Percentiles rank a stretch among this genome's conserved stretches.
These are phyloP conservation scores for Calameuta filiformis DNA, from an alignment of 2,888 invertebrate species.

Conservation along the genomic window DNA sequence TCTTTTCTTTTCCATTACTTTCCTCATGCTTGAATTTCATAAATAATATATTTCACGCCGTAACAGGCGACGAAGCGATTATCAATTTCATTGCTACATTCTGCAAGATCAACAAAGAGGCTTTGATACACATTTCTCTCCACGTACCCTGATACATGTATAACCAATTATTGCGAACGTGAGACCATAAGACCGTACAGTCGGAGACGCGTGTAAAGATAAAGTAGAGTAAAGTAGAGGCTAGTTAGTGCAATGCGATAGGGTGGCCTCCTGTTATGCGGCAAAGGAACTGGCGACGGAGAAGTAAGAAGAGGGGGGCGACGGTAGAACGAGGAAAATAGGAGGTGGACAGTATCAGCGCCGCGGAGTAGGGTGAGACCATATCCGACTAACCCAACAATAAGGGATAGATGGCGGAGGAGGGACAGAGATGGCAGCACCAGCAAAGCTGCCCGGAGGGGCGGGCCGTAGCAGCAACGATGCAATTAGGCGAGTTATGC, in stretches of 20 bases:
- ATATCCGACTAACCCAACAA: constrained; percentile 15
- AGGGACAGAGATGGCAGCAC: constrained; percentile 17
- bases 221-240: constrained; percentile 11
- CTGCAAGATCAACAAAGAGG: not conserved
- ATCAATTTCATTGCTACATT: not conserved
- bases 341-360: constrained; percentile 10
- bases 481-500: constrained; percentile 67
- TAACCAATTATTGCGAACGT: not conserved
- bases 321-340: constrained; percentile 16
- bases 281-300: constrained; percentile 4
- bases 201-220: not conserved
- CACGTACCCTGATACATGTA: not conserved
- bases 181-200: not conserved
- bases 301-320: constrained; percentile 22
- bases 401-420: constrained; percentile 5
- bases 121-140: not conserved
- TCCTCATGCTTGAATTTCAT: not conserved
- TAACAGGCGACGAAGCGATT: not conserved
- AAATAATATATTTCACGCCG: not conserved
- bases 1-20: not conserved
- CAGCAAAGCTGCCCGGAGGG: constrained; percentile 20
- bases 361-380: constrained; percentile 8
- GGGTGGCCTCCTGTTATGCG: constrained; percentile 11
- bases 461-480: constrained; percentile 54
- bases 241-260: constrained; percentile 4